Evolutionary conservation across 2,797 vertebrate species (phyloP).

Genomic region (Ptychadena robeensis): DNA sequence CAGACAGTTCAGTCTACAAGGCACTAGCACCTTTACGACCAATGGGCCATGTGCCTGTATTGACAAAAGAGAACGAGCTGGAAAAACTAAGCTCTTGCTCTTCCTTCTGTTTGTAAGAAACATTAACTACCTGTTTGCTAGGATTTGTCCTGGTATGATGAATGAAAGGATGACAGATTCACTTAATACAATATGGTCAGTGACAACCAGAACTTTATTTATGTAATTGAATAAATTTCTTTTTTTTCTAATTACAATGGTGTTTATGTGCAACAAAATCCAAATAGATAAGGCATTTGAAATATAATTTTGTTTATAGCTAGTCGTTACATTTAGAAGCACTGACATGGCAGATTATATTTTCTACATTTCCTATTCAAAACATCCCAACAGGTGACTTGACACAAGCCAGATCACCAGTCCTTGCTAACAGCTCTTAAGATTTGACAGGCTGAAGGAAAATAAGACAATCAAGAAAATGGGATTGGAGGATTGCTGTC

Average conservation of each 20-base stretch:
- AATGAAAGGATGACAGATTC: no score
- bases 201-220: no score
- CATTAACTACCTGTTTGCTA: no score
- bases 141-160: no score
- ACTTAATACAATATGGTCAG: neutral
- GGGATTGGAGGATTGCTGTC: slow-evolving; percentile 70
- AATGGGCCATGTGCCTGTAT: no score
- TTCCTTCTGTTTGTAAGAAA: no score
- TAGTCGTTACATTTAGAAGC: slow-evolving; percentile 99
- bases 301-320: slow-evolving; percentile 96
- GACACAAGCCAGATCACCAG: slow-evolving; percentile 65
- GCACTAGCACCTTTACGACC: no score
- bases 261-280: slow-evolving; percentile 75
- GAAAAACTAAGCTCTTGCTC: no score
- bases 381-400: slow-evolving; percentile 74
- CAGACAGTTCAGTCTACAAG: no score
- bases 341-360: slow-evolving; percentile 84
- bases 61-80: no score
- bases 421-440: slow-evolving; percentile 69
- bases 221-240: neutral
- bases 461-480: slow-evolving; percentile 79
- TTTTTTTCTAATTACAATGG: slow-evolving; percentile 54
- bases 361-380: slow-evolving; percentile 76
- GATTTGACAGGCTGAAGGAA: slow-evolving; percentile 73
- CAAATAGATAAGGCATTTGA: slow-evolving; percentile 80